phyloP scores from a whole-genome alignment of 2,888 invertebrate genomes.

The Hirtodrosophila histrioides region DNA sequence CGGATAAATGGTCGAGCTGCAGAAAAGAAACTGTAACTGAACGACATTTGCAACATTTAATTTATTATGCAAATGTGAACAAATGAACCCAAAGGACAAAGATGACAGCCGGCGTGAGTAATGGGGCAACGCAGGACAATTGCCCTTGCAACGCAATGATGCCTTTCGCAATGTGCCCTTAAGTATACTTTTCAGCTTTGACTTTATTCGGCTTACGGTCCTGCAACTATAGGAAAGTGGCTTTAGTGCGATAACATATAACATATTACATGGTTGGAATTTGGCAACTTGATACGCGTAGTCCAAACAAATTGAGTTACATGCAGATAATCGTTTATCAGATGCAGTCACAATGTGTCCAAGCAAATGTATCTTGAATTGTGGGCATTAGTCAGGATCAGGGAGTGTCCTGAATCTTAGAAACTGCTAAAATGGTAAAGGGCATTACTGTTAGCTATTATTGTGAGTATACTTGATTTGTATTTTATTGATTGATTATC shows the following conservation, averaged over 20 bases:
- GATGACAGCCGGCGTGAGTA: slow-evolving; percentile 74
- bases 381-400: slow-evolving; percentile 21
- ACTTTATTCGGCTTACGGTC: slow-evolving; percentile 38
- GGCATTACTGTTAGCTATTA: too few species aligned
- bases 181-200: slow-evolving; percentile 38
- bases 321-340: slow-evolving; percentile 76
- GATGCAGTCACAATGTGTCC: slow-evolving; percentile 39
- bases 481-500: too few species aligned
- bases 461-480: too few species aligned
- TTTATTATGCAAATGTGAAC: slow-evolving; percentile 80
- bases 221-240: slow-evolving; percentile 24
- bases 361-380: slow-evolving; percentile 39
- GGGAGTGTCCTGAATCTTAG: not conserved
- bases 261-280: slow-evolving; percentile 37
- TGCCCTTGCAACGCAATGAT: slow-evolving; percentile 36
- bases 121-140: slow-evolving; percentile 66
- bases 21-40: slow-evolving; percentile 57
- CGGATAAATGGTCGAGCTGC: slow-evolving; percentile 47
- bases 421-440: not conserved
- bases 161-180: slow-evolving; percentile 18
- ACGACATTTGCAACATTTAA: slow-evolving; percentile 80
- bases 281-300: slow-evolving; percentile 47
- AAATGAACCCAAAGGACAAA: slow-evolving; percentile 72
- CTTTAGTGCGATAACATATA: slow-evolving; percentile 27
- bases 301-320: slow-evolving; percentile 73